Conservation (phyloP, 2,113 vertebrate species). For the Globicephala melas region DNA sequence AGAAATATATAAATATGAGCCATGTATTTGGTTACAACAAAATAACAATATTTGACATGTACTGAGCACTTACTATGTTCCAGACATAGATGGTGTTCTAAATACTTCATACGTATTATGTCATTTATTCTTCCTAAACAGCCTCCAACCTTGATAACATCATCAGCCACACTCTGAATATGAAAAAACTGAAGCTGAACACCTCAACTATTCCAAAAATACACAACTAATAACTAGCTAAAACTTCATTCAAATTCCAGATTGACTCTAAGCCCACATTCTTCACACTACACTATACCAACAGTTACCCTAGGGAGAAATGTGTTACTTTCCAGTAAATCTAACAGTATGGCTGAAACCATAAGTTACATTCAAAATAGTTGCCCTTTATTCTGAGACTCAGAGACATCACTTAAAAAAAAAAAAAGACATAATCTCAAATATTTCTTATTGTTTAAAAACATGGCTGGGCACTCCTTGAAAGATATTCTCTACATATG, state of each 20-base stretch:
- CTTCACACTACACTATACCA: not conserved
- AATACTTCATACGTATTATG: not conserved
- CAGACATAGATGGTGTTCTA: not conserved
- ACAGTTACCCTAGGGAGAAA: not conserved
- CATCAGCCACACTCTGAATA: not conserved
- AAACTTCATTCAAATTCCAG: not conserved
- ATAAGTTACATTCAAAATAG: not conserved
- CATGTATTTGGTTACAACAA: not conserved
- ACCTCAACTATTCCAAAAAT: not conserved
- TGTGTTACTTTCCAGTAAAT: not conserved
- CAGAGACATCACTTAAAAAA: not conserved
- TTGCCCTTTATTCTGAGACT: not conserved
- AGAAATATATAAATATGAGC: not conserved
- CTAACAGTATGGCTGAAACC: not conserved
- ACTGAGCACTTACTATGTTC: not conserved
- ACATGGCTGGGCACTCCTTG: not conserved
- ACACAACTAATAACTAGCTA: not conserved
- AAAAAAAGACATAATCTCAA: not conserved
- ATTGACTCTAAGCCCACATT: not conserved
- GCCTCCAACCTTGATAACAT: not conserved
- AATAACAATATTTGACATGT: not conserved
- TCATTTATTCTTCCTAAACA: not conserved
- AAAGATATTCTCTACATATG: not conserved
- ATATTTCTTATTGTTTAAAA: not conserved
- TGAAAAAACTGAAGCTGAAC: not conserved